These are phyloP conservation scores for Sweltsa coloradensis DNA, from an alignment of 1,140 invertebrate species.

Conservation along the genomic window DNA sequence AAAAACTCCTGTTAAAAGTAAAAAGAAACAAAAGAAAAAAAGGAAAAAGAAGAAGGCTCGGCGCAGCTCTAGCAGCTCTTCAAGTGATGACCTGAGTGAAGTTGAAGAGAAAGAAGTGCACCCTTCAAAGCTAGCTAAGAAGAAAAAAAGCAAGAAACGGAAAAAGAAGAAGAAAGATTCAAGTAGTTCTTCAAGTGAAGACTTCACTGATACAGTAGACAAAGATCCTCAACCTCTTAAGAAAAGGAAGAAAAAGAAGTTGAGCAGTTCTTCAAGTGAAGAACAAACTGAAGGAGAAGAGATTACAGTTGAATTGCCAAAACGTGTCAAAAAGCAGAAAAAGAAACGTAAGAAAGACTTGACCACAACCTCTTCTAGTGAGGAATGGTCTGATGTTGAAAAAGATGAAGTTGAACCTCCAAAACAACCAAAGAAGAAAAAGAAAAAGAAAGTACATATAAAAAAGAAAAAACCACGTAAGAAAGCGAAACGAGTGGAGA, in stretches of 20 bases:
- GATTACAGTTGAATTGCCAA: too few species aligned
- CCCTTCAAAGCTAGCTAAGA: too few species aligned
- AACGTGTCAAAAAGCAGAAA: too few species aligned
- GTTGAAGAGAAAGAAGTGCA: too few species aligned
- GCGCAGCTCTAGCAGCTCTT: too few species aligned
- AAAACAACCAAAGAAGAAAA: slow-evolving; percentile 1
- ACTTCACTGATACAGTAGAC: slow-evolving; percentile 1
- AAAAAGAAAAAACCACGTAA: neutral
- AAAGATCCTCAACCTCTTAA: neutral
- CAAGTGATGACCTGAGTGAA: too few species aligned
- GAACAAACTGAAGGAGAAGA: neutral
- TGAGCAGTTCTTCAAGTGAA: neutral
- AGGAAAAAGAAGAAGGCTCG: neutral
- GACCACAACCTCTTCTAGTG: neutral
- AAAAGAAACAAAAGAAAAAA: too few species aligned
- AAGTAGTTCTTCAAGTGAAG: slow-evolving; percentile 3
- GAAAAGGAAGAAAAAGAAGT: neutral
- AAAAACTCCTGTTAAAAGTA: too few species aligned
- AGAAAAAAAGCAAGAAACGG: neutral
- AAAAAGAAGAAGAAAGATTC: neutral
- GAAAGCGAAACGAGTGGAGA: neutral
- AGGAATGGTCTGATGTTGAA: neutral
- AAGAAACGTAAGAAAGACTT: neutral
- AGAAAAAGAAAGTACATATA: neutral
- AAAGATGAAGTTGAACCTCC: neutral